Evolutionary conservation across 2,113 vertebrate genomes (phyloP).

Genomic region (Ciconia stormi): DNA sequence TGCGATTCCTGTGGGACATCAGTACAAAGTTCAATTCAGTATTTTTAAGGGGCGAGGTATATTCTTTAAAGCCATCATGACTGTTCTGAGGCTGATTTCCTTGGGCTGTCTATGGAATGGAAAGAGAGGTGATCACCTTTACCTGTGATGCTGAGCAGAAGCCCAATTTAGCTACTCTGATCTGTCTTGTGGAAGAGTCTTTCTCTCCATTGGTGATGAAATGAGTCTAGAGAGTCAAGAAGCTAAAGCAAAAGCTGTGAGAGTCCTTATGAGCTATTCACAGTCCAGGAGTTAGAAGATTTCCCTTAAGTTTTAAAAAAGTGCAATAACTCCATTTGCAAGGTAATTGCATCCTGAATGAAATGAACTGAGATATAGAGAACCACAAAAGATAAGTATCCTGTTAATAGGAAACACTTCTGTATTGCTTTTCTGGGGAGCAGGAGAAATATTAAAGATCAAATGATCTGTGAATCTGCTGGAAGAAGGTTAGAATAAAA

Average conservation of each 20-base stretch:
- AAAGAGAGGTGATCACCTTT: neutral
- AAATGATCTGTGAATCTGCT: neutral
- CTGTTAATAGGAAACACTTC: neutral
- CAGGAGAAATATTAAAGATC: neutral
- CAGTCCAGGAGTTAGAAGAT: neutral
- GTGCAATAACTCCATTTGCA: neutral
- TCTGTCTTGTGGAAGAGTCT: neutral
- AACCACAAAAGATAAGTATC: neutral
- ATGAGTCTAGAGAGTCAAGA: neutral
- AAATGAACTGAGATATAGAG: neutral
- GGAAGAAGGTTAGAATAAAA: neutral
- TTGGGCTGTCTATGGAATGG: neutral
- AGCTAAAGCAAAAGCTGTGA: neutral
- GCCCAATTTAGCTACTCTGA: neutral
- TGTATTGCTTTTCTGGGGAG: neutral
- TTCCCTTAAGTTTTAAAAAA: neutral
- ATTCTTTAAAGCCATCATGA: neutral
- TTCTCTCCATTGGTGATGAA: neutral
- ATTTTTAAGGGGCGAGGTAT: neutral
- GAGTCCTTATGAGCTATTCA: neutral
- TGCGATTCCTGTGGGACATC: neutral
- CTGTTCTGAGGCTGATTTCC: neutral
- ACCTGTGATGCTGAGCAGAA: neutral
- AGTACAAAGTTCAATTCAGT: neutral
- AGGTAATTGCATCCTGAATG: neutral